A percentile compares a stretch with the other conserved stretches of the same genome.
Conservation (phyloP, 2,797 vertebrate species). For the Macropus fuliginosus region DNA sequence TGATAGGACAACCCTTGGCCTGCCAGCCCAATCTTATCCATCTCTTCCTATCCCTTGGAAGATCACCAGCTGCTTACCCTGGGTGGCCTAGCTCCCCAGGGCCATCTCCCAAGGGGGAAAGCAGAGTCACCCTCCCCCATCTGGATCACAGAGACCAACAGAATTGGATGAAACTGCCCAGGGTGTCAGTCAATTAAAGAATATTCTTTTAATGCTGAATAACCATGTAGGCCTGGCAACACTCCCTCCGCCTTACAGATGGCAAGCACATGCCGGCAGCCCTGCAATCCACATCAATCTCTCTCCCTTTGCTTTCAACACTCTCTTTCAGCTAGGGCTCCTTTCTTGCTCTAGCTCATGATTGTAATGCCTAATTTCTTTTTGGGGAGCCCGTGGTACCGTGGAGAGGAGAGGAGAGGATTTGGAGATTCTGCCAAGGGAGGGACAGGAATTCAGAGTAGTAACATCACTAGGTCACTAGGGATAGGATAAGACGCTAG, state of each 20-base stretch:
- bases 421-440: constrained; percentile 17
- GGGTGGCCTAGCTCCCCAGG: constrained; percentile 82
- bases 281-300: constrained; percentile 77
- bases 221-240: constrained; percentile 80
- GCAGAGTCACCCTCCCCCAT: constrained; percentile 72
- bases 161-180: constrained; percentile 77
- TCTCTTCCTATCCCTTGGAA: constrained; percentile 67
- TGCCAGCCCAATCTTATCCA: constrained; percentile 76
- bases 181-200: constrained; percentile 83
- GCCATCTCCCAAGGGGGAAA: constrained; percentile 74
- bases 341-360: constrained; percentile 43
- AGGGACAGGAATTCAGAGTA: background rate
- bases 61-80: constrained; percentile 48
- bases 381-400: background rate
- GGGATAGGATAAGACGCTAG: background rate
- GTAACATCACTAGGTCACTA: constrained; percentile 40
- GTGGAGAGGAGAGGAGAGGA: background rate
- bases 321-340: constrained; percentile 71
- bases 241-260: constrained; percentile 81
- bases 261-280: constrained; percentile 82
- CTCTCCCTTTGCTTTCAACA: constrained; percentile 80
- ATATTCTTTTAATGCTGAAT: constrained; percentile 83
- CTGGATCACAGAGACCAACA: constrained; percentile 81
- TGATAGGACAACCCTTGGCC: constrained; percentile 70
- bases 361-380: constrained; percentile 45